Evolutionary conservation across 1,140 invertebrate genomes (phyloP), one percentile per base, ranked within the genome.

Genomic region (Adelges cooleyi): DNA sequence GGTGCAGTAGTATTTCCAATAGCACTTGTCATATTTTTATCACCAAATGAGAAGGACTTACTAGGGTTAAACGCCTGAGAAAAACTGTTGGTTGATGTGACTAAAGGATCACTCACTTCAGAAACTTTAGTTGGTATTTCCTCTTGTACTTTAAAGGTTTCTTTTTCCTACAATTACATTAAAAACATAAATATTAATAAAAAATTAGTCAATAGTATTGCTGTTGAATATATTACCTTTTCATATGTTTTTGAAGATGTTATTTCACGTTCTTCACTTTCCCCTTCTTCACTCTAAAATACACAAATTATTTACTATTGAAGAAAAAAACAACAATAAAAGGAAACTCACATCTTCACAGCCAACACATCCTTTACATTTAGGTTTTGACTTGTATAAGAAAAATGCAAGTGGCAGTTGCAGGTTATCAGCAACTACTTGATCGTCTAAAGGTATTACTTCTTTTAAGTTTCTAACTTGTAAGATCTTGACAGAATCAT

Each of bases 341-440:
- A n/a, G n/a, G 11, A 48, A 29, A 13, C 25, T 29, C 46, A 62
- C 56, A 46, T 62, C 17, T 40, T 66, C 65, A 53, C 65, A 66
- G 2, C 65, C 65, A 33, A 33, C 17, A 44, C 65, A 66, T 40
- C 65, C 65, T 44, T 51, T 44, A 44, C 65, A 66, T n/a, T 51
- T 40, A 11, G 38, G n/a, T 42, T 51, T 53, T 18, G 36, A 23
- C 50, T 52, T 66, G 33, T 66, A 66, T 18, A 52, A 25, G 13
- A 52, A 66, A 8, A 66, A 66, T 5, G 23, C 15, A 6, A 53
- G 18, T n/a, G 65, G 65, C 23, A 66, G 65, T 29, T 66, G 17
- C 1, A 53, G 29, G n/a, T 66, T 11, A 44, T 44, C 27, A 52
- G 65, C 65, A 40, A 53, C 22, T 53, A 29, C 18, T 54, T 52